Evolutionary conservation across 2,113 vertebrate species (phyloP), one percentile per base, ranked within the genome.

Genomic region (Poecilia latipinna): DNA sequence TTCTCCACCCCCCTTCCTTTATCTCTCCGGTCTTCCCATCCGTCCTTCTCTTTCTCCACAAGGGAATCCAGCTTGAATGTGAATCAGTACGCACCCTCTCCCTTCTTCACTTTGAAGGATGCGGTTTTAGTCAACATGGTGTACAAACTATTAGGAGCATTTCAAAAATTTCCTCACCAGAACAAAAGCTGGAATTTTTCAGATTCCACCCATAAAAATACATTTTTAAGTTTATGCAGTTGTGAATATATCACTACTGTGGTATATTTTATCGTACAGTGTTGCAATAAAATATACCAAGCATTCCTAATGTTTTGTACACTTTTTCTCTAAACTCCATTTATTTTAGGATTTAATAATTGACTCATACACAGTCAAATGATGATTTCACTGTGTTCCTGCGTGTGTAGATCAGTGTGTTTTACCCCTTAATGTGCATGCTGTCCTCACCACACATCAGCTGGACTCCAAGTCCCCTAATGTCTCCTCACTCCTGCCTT

Each of bases 41-140:
- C 86, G 72, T 74, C 79, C 73, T 81, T 68, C 70, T 85, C 69
- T 77, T 65, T 83, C 71, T 91, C 82, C 80, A 76, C 77, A 94
- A 94, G 94, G 94, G 93, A 95, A 91, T 95, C 94, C 93, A 95
- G 93, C 89, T 91, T 94, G 93, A 95, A 87, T 93, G 92, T 93
- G 82, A 91, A 86, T 93, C 93, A 93, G 94, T 95, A 94, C 69
- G 94, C 91, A 82, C 88, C 80, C 74, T 85, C 81, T 90, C 74
- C 77, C 68, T 85, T 82, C 65, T 90, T 76, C 35, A 61, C 75
- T 87, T 85, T 85, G 84, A 90, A 83, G 85, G 86, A 87, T 75
- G 84, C 88, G 83, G 74, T 84, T 85, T 86, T 64, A 75, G 74
- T 69, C 24, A 69, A 65, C 31, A 60, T 57, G 44, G 42, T 76